Conservation (phyloP, 2,113 vertebrate species). For the Epinephelus moara region DNA sequence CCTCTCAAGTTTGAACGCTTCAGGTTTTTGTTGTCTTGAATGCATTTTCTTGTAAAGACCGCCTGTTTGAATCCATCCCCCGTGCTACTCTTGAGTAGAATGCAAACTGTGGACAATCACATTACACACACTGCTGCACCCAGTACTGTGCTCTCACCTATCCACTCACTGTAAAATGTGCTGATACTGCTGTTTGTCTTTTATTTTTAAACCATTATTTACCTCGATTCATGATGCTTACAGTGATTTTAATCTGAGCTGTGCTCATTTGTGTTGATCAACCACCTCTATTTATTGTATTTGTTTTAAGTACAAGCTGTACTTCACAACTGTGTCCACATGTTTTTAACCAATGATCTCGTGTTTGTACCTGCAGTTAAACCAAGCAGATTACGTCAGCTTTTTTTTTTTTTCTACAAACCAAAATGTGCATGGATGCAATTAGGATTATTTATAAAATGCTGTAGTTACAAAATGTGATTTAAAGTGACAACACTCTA, state of each 20-base stretch:
- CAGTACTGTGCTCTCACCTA: constrained; percentile 59
- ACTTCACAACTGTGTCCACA: constrained; percentile 8
- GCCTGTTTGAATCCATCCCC: constrained; percentile 41
- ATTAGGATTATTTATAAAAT: neutral
- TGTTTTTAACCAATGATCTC: constrained; percentile 32
- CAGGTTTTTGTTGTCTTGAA: constrained; percentile 52
- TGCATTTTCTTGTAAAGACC: constrained; percentile 54
- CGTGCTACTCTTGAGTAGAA: constrained; percentile 38
- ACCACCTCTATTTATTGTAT: constrained; percentile 36
- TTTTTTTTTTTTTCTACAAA: constrained; percentile 4
- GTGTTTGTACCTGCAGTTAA: constrained; percentile 22
- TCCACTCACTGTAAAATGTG: constrained; percentile 68
- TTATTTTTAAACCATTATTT: constrained; percentile 46
- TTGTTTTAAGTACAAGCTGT: constrained; percentile 26
- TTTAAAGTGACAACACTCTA: neutral
- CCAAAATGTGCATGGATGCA: neutral
- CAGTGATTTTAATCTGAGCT: constrained; percentile 44
- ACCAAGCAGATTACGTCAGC: neutral
- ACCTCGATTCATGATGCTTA: constrained; percentile 33
- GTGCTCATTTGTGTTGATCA: constrained; percentile 34
- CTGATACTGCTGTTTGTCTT: constrained; percentile 51
- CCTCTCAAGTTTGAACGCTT: constrained; percentile 27
- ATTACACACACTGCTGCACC: constrained; percentile 66
- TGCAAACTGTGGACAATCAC: constrained; percentile 73
- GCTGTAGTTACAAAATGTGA: neutral